These are phyloP conservation scores for Xiphophorus maculatus DNA, from an alignment of 2,113 vertebrate genomes.

Conservation along the genomic window DNA sequence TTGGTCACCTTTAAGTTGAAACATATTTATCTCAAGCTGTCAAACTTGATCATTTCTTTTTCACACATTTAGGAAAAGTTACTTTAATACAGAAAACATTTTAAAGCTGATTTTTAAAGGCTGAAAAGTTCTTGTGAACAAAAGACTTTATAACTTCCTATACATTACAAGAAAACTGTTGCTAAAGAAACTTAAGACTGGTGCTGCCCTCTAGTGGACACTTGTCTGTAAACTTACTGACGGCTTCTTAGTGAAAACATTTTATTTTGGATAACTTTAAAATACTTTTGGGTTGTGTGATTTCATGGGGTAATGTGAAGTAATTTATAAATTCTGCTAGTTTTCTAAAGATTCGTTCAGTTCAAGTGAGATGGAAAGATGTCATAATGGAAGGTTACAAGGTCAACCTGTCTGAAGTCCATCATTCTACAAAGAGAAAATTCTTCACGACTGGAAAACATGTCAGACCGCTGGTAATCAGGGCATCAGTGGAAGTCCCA, in stretches of 20 bases:
- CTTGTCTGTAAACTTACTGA: background rate
- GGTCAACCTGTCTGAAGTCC: no score
- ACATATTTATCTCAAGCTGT: background rate
- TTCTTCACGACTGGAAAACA: no score
- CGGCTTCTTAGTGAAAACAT: background rate
- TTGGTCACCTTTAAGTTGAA: background rate
- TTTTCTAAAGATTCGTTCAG: background rate
- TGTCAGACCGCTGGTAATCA: no score
- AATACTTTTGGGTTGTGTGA: background rate
- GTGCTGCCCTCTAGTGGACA: slow-evolving; percentile 36
- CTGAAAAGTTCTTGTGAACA: background rate
- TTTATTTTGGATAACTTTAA: background rate
- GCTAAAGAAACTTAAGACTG: background rate
- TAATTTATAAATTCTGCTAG: background rate
- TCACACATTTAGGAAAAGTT: background rate
- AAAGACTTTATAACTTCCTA: background rate
- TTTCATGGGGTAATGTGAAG: background rate
- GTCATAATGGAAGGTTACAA: no score
- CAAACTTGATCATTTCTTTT: background rate
- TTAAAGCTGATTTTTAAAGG: background rate
- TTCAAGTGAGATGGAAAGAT: background rate
- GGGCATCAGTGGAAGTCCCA: no score
- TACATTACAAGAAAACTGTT: background rate
- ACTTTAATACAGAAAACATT: no score
- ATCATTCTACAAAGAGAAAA: no score